These are phyloP conservation scores for Drosophila greeni DNA, from an alignment of 2,888 invertebrate genomes.

Conservation along the genomic window DNA sequence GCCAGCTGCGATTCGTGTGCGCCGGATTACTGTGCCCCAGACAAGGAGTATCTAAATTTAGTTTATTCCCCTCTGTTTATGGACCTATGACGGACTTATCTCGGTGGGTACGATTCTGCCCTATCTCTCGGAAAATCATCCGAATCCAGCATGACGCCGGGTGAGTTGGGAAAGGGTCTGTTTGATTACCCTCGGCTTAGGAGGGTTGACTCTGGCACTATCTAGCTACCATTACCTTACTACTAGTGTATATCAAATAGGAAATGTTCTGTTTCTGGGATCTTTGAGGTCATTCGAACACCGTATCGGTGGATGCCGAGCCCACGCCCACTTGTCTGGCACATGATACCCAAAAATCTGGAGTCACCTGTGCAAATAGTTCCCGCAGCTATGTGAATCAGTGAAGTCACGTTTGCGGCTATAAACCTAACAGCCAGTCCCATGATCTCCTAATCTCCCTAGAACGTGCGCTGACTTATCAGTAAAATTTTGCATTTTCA, in stretches of 20 bases:
- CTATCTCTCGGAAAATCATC: constrained; percentile 12
- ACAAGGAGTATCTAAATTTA: constrained; percentile 22
- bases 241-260: background rate
- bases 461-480: constrained; percentile 30
- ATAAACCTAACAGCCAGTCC: background rate
- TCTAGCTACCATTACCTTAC: background rate
- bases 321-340: constrained; percentile 13
- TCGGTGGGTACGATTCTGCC: background rate
- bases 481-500: constrained; percentile 17
- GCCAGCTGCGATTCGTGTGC: constrained; percentile 18
- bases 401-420: constrained; percentile 34
- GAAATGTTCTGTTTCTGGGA: background rate
- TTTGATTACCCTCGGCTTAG: background rate
- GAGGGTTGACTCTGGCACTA: background rate
- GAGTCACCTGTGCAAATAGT: constrained; percentile 33
- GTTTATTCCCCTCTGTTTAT: constrained; percentile 20
- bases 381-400: background rate
- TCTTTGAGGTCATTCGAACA: background rate
- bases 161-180: background rate
- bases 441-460: background rate
- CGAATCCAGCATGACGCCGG: constrained; percentile 10
- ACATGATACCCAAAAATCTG: constrained; percentile 18
- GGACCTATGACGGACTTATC: constrained; percentile 11
- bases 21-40: constrained; percentile 10
- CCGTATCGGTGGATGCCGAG: background rate